Base-by-base conservation (phyloP, 2,797 vertebrate genomes). In the Trachurus trachurus region DNA sequence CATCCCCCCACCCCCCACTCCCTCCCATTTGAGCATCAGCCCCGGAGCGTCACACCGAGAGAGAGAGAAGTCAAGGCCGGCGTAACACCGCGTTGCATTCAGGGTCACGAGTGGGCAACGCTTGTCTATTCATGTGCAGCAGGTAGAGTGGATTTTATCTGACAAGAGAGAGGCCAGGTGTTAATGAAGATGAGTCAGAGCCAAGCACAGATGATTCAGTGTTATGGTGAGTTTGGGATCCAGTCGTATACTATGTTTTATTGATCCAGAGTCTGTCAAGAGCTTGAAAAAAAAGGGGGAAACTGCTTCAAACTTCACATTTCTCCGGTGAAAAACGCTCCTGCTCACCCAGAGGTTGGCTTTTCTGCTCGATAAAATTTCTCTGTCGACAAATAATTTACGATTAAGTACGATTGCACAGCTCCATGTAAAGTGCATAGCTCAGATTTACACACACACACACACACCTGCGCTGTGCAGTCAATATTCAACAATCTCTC, bases 21-120 rank as follows among this genome's bases (percentile, higher is more conserved):
- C 73, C 80, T 50, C 76, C 62, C 29, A 59, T 83, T 76, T 69
- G 64, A 79, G 68, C 62, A 76, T 88, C 64, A 76, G 67, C 76
- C 34, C 34, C 62, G 81, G 66, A 66, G 76, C 45, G 21, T 69
- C 76, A 53, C 22, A 62, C 49, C 19, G 66, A 86, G 45, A 44
- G 26, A 44, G 26, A 26, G 26, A 26, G 26, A 1, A 47, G 59
- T 82, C 63, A 56, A 73, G 69, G 80, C 62, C 62, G 5, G 39
- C 11, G 71, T 42, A 59, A 84, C 66, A 26, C 49, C 9, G 42
- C n/a, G 2, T 58, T 59, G 31, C 1, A 7, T 57, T 57, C 52
- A 6, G 44, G 29, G 67, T 52, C 75, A 69, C 39, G 65, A 11
- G 19, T n/a, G 7, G 8, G 26, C 44, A 60, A 39, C 26, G 19